phyloP scores from a whole-genome alignment of 1,140 invertebrate genomes.

The Dreissena polymorpha region DNA sequence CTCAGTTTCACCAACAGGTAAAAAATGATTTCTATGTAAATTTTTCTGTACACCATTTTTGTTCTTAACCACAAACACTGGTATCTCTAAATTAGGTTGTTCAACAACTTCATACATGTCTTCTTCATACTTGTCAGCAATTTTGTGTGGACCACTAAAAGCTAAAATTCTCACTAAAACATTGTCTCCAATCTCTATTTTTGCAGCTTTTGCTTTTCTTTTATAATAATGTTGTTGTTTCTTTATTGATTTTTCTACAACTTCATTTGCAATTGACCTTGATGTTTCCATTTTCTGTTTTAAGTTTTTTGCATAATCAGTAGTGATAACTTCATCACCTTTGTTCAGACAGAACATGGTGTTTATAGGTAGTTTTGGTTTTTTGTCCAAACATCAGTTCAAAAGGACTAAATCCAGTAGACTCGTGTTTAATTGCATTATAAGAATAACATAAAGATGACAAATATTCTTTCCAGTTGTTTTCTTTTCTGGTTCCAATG shows the following conservation, averaged over 20 bases:
- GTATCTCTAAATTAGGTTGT: conserved; percentile 39
- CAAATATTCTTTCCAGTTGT: conserved; percentile 48
- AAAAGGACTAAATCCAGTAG: conserved; percentile 18
- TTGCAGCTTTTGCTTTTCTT: background rate
- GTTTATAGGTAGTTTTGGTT: conserved; percentile 17
- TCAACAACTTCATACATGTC: conserved; percentile 15
- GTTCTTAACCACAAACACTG: conserved; percentile 34
- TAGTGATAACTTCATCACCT: background rate
- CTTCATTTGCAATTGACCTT: conserved; percentile 4
- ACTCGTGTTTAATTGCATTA: conserved; percentile 36
- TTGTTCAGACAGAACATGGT: background rate
- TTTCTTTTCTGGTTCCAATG: conserved; percentile 48
- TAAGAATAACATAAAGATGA: conserved; percentile 46
- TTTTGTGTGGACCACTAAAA: conserved; percentile 29
- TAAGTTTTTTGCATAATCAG: conserved; percentile 17
- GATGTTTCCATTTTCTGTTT: background rate
- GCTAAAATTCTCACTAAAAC: conserved; percentile 27
- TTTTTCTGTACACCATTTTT: no score
- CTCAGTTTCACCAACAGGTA: no score
- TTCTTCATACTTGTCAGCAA: conserved; percentile 26
- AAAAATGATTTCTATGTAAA: no score
- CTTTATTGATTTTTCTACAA: background rate
- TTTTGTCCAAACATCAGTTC: conserved; percentile 39
- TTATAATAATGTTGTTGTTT: conserved; percentile 35
- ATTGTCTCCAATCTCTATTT: conserved; percentile 2